These are phyloP conservation scores for Paramisgurnus dabryanus DNA, from an alignment of 2,113 vertebrate genomes.

Conservation along the genomic window DNA sequence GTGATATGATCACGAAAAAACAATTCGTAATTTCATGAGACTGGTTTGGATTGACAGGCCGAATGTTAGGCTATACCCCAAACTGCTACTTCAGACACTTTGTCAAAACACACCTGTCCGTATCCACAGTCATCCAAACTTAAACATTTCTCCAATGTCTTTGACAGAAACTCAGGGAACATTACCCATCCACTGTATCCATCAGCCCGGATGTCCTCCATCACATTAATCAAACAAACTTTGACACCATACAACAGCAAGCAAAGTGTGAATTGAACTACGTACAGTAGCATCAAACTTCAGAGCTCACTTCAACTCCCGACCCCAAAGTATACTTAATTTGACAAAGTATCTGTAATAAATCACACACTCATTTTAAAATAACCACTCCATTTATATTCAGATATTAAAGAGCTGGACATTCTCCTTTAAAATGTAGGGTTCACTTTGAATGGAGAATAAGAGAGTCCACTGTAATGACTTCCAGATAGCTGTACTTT, in stretches of 20 bases:
- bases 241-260: slow-evolving; percentile 52
- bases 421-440: slow-evolving; percentile 59
- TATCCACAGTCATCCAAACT: background rate
- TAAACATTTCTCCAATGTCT: slow-evolving; percentile 11
- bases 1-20: too few relatives aligned
- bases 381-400: slow-evolving; percentile 62
- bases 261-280: slow-evolving; percentile 57
- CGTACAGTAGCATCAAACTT: slow-evolving; percentile 55
- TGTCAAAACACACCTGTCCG: background rate
- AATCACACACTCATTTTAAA: slow-evolving; percentile 62
- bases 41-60: too few relatives aligned
- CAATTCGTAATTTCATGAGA: too few relatives aligned
- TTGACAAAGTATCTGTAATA: slow-evolving; percentile 63
- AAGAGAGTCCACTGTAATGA: slow-evolving; percentile 54
- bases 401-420: slow-evolving; percentile 58
- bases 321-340: slow-evolving; percentile 60
- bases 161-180: background rate
- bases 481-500: slow-evolving; percentile 59
- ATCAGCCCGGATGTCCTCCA: slow-evolving; percentile 21
- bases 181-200: slow-evolving; percentile 23
- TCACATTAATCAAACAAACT: slow-evolving; percentile 55
- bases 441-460: slow-evolving; percentile 52
- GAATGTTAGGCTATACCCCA: background rate
- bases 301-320: slow-evolving; percentile 52
- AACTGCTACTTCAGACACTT: background rate